Evolutionary conservation across 2,888 invertebrate genomes (phyloP), one percentile per base, ranked within the genome.

Genomic region (Periphyllus acericola): DNA sequence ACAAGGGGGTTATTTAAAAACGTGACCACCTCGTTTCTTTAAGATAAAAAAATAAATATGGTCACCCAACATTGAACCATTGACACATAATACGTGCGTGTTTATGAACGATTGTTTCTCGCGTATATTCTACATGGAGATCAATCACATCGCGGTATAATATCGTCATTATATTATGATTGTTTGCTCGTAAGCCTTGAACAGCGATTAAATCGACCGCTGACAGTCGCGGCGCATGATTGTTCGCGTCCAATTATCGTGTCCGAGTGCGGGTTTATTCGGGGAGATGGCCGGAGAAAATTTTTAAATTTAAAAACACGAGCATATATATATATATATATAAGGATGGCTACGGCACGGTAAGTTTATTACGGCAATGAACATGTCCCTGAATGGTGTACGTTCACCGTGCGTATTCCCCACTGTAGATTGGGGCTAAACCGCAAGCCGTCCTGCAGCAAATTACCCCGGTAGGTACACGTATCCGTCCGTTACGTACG

Each of bases 341-440:
- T 66, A 25, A 66, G n/a, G 5, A 55, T 19, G 34, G 4, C 71
- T n/a, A 52, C n/a, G 72, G 71, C 55, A 34, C 14, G 34, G 21
- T 55, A 55, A 17, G 72, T 82, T 52, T n/a, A 34, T 82, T n/a
- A n/a, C n/a, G 82, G 52, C 32, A 72, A 82, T 72, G 82, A 72
- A 72, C 46, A 17, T 32, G 82, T 71, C 82, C 71, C 52, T 52
- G 82, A 72, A 52, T 34, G 71, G 17, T 34, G 14, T 52, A 66
- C 40, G 5, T 81, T 80, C 60, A n/a, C 79, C 19, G 36, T 80
- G 60, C 36, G n/a, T 6, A 80, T 66, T 66, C 36, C 40, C 11
- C 9, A 19, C n/a, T n/a, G 46, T 40, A 40, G 46, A 71, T 71
- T 32, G 32, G 82, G 6, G 0, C 25, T 29, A 52, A 71, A 82